Percentiles rank a stretch among this genome's conserved stretches.
Conservation (phyloP, 37 sponge, comb jelly and placozoan species). For the Dysidea cf. avara region DNA sequence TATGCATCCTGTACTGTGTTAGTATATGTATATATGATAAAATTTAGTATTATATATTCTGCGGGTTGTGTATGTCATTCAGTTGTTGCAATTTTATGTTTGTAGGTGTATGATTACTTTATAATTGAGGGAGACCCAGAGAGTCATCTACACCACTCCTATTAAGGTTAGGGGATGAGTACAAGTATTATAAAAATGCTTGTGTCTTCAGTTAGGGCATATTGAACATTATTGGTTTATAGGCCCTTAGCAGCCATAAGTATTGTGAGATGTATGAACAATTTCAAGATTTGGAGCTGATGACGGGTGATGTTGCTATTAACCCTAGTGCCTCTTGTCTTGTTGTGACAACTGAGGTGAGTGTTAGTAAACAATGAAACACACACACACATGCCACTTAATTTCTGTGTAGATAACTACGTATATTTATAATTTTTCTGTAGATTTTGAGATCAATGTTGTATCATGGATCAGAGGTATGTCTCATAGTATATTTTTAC, state of each 20-base stretch:
- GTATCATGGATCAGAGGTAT: no score
- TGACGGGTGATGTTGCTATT: constrained; percentile 99
- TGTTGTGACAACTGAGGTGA: no score
- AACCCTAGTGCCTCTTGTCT: no score
- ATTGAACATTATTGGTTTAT: not conserved
- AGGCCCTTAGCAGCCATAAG: constrained; percentile 97
- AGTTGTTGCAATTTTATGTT: no score
- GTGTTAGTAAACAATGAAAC: no score
- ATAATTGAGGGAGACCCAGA: constrained; percentile 89
- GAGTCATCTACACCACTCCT: constrained; percentile 99
- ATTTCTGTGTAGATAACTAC: constrained; percentile 95
- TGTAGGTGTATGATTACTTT: no score
- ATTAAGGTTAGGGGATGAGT: constrained; percentile 74
- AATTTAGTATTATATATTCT: no score
- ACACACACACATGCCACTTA: constrained; percentile 92
- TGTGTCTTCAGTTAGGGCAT: no score
- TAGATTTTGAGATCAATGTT: not conserved
- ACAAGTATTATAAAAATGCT: not conserved
- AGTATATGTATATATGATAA: no score
- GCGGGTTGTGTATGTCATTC: no score
- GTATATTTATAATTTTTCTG: constrained; percentile 48
- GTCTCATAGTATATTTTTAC: not conserved
- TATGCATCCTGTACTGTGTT: no score
- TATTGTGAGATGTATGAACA: constrained; percentile 90
- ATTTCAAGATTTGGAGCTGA: constrained; percentile 95